Evolutionary conservation across 64 coral and sea anemone species (phyloP), one percentile per base, ranked within the genome.

Genomic region (Montipora efflorescens): DNA sequence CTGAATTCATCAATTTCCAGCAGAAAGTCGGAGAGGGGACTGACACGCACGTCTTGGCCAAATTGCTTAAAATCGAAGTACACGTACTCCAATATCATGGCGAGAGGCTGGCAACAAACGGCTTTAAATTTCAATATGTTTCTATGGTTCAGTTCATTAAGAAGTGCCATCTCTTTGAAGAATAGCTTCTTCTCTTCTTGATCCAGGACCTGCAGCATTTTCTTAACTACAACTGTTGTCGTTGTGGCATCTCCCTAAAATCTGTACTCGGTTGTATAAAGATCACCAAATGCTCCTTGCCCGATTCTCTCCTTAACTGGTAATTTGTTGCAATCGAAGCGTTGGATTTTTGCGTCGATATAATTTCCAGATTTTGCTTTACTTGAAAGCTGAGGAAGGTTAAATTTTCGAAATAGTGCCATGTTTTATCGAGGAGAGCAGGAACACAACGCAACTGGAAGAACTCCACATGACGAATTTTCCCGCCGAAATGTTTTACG

Each of bases 61-160:
- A 71, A 71, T 23, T 71, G 67, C 67, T 21, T 71, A 22, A 71
- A 71, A 71, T 71, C n/a, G 67, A 71, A 71, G 67, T 21, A 71
- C 20, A 9, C 64, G 64, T 67, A 67, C 64, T 67, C 64, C 64
- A 67, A 67, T 1, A 11, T 67, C 64, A 82, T 21, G 61, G 80
- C 52, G 53, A 53, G 53, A 48, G 80, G 80, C 28, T 82, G 75
- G n/a, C 61, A 53, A 82, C 80, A 82, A 62, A 58, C 20, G 16
- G 51, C 80, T 61, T 59, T 59, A n/a, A 55, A 61, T 44, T 82
- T 57, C 20, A 82, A 19, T 28, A 61, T 57, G 28, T 78, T 78
- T 46, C 61, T 82, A 59, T 14, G 5, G 51, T 82, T 9, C 64
- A 67, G 64, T 67, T 67, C 64, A 67, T 67, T 67, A 67, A 67